Base-by-base conservation (phyloP, 2,888 invertebrate species). In the Tetanocera ferruginea region DNA sequence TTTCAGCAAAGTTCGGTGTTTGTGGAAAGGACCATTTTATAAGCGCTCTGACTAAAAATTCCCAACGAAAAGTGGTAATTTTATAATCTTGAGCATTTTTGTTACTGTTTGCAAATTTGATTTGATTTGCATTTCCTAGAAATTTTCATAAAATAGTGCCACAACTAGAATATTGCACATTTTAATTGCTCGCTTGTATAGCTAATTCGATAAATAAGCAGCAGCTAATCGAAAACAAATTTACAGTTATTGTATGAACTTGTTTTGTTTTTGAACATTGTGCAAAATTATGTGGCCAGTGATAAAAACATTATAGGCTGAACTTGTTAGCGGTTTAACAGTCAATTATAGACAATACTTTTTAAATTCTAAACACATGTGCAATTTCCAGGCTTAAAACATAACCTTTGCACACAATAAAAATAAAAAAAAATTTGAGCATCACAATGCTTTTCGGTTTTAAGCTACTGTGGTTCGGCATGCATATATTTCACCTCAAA, bases 171-270 rank as follows among this genome's bases (percentile, higher is more conserved):
- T 49, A 17, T 25, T n/a, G 28, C 28, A 52, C 70, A 51, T 70
- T 52, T 28, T 11, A 34, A 37, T 4, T 55, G 34, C 55, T 34
- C 51, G 37, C 37, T 74, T 37, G 3, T 60, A 37, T 37, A 19
- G 23, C 60, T 43, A 43, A 57, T 19, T 43, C 37, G 37, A 23
- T 3, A 17, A 37, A 60, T 37, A 37, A n/a, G 19, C 49, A 6
- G 25, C 62, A 17, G 73, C 62, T 62, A 62, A 62, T 74, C 73
- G 64, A 62, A 64, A 31, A 62, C 73, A 52, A 64, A 74, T 64
- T 74, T 64, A 64, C 51, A 49, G 17, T 8, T 5, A 43, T 51
- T 51, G 19, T 37, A 25, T 25, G 11, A 5, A 37, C 64, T 9
- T 74, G 64, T 51, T 55, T 74, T 8, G 43, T 8, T 17, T 23